These are phyloP conservation scores for Sarcophaga peregrina DNA, from an alignment of 1,140 invertebrate genomes.

Conservation along the genomic window DNA sequence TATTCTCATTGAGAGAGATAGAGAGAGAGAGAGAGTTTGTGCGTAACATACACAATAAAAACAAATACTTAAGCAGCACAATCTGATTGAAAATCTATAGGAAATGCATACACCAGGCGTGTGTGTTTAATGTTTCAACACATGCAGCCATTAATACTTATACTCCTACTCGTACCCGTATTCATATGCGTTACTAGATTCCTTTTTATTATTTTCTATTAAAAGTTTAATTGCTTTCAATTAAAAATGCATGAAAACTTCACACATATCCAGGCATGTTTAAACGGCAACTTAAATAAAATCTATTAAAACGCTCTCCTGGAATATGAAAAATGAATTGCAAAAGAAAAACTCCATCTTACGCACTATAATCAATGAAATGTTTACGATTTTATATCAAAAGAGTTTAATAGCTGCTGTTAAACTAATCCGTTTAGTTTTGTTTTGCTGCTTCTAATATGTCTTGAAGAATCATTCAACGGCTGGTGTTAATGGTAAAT, in stretches of 20 bases:
- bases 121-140: not conserved
- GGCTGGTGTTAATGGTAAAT: slow-evolving; percentile 33
- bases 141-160: not conserved
- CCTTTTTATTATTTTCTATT: not conserved
- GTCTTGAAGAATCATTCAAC: not conserved
- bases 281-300: not conserved
- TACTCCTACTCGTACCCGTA: not conserved
- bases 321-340: no score
- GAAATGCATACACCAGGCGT: not conserved
- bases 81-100: slow-evolving; percentile 7
- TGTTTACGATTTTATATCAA: not conserved
- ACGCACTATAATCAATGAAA: not conserved
- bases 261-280: not conserved
- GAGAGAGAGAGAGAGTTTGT: not conserved
- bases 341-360: not conserved
- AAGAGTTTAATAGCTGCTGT: no score
- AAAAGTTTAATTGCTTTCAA: slow-evolving; percentile 29
- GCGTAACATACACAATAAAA: slow-evolving; percentile 15
- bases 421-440: not conserved
- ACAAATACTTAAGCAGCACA: slow-evolving; percentile 32
- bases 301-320: not conserved
- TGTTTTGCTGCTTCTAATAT: not conserved
- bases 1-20: no score
- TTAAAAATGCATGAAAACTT: slow-evolving; percentile 32
- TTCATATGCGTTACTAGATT: not conserved